Evolutionary conservation across 2,797 vertebrate species (phyloP), one percentile per base, ranked within the genome.

Genomic region (Austrolebias charrua): DNA sequence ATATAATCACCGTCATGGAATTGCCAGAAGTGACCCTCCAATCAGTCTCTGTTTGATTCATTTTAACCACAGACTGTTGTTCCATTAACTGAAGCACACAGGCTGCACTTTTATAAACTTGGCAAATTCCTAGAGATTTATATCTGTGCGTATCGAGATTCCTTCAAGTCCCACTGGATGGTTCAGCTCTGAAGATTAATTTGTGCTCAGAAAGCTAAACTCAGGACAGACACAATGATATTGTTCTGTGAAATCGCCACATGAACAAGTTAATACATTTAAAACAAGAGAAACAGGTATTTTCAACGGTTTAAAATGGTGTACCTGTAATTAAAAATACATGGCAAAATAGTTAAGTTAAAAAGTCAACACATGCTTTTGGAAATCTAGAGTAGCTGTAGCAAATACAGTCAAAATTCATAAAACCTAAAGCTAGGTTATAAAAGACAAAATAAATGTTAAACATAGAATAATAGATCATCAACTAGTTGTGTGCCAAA

Each of bases 1-100:
- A 90, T 88, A 88, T 85, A 92, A 90, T 91, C 87, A 88, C 83
- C 78, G 56, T 69, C 63, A 35, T 55, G 72, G 79, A 82, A 89
- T 86, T 84, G 81, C 76, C 72, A 71, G 63, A 50, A 78, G 71
- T 88, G 86, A 90, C 86, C 83, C 81, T 82, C 79, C 69, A 88
- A 85, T 92, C 82, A 82, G 65, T 83, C 74, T 79, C 63, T 77
- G 76, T 87, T 89, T 86, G 87, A 84, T 88, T 90, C 68, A 86
- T 89, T 89, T 71, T 75, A 85, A 86, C 84, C 64, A 76, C 73
- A 63, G 72, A 60, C 71, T 84, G 62, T 84, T 85, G 73, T 81
- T 79, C 84, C 73, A 88, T 90, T 86, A 86, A 87, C 73, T 80
- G 75, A 80, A 84, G 73, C 63, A 66, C 76, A 76, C 35, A 18